Evolutionary conservation across 2,888 invertebrate species (phyloP).

Genomic region (Drosophila yooni): DNA sequence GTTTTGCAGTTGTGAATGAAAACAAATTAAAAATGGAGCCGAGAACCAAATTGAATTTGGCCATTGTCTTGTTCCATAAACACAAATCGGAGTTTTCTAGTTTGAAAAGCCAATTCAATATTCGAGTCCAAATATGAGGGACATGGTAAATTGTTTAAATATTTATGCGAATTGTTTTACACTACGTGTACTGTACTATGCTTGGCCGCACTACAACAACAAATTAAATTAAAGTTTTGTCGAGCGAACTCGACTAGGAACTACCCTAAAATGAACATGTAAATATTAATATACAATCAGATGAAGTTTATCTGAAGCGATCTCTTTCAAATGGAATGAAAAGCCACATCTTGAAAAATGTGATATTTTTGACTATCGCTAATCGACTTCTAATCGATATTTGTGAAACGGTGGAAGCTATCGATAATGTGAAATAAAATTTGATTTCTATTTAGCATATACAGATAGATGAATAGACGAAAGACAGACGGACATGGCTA

Average conservation of each 20-base stretch:
- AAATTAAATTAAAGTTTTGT: slow-evolving; percentile 20
- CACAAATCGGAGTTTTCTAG: background rate
- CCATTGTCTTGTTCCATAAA: background rate
- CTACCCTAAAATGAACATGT: background rate
- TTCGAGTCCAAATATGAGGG: background rate
- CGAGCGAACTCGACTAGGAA: background rate
- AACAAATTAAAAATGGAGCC: slow-evolving; percentile 35
- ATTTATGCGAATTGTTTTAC: slow-evolving; percentile 43
- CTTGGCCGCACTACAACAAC: background rate
- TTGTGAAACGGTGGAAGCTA: background rate
- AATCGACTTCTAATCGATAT: background rate
- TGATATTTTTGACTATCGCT: accelerated
- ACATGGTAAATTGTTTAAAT: slow-evolving; percentile 33
- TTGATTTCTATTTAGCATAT: background rate
- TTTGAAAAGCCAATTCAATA: background rate
- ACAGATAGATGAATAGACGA: background rate
- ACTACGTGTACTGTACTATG: background rate
- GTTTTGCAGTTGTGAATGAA: slow-evolving; percentile 42
- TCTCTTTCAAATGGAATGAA: background rate
- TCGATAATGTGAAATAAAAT: background rate
- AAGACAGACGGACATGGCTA: background rate
- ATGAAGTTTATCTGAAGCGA: background rate
- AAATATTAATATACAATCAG: background rate
- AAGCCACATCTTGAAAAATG: background rate
- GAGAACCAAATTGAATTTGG: slow-evolving; percentile 26